Percentiles rank a stretch among this genome's conserved stretches.
Conservation (phyloP, 2,888 invertebrate genomes). For the Athalia circularis region DNA sequence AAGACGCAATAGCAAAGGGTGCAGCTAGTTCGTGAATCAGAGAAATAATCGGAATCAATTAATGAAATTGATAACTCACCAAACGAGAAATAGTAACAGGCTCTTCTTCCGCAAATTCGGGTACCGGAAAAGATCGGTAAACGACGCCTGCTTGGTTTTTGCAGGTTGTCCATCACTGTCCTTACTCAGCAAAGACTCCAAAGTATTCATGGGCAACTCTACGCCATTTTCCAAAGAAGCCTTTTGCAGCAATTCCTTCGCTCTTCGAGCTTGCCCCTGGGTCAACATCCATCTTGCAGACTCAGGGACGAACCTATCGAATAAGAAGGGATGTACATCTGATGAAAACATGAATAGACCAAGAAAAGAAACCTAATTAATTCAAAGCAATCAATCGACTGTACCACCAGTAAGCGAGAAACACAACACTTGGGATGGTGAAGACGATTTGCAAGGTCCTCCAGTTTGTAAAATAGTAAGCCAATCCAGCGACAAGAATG, state of each 20-base stretch:
- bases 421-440: constrained; percentile 81
- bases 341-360: too few species aligned
- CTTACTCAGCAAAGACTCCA: constrained; percentile 76
- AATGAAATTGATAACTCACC: constrained; percentile 74
- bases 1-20: constrained; percentile 40
- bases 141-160: constrained; percentile 73
- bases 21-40: neutral
- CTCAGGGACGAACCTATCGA: constrained; percentile 81
- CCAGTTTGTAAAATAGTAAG: constrained; percentile 82
- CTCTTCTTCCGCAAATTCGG: constrained; percentile 81
- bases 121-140: constrained; percentile 79
- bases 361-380: too few species aligned
- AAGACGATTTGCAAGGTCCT: constrained; percentile 82
- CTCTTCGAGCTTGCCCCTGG: constrained; percentile 79
- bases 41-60: too few species aligned
- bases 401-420: constrained; percentile 83
- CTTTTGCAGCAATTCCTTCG: constrained; percentile 78
- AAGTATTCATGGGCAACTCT: constrained; percentile 76
- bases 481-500: constrained; percentile 81
- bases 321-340: neutral
- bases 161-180: constrained; percentile 71
- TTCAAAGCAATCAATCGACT: too few species aligned
- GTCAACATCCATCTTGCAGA: constrained; percentile 84
- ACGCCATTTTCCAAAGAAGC: constrained; percentile 82
- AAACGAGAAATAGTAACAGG: constrained; percentile 83